phyloP scores from a whole-genome alignment of 2,113 vertebrate genomes.

The Rhagologus leucostigma region DNA sequence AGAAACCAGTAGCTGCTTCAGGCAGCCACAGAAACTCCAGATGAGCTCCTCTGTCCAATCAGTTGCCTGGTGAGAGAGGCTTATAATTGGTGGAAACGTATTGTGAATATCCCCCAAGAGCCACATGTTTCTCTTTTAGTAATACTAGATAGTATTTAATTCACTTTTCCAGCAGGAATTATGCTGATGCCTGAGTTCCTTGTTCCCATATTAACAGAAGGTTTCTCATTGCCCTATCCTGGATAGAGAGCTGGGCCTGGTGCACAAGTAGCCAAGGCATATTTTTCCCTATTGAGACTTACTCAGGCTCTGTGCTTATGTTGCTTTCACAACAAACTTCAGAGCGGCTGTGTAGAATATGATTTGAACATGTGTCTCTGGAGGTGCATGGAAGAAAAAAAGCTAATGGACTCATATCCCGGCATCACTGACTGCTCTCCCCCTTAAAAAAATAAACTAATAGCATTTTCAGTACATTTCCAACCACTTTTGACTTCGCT shows the following conservation, averaged over 20 bases:
- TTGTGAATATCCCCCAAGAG: not conserved
- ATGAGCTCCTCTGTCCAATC: not conserved
- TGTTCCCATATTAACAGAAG: rapidly evolving
- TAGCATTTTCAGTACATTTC: constrained; percentile 4
- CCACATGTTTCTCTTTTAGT: not conserved
- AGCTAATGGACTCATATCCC: not conserved
- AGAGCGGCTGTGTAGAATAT: not conserved
- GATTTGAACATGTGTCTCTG: not conserved
- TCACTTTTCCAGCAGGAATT: not conserved
- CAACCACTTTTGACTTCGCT: not conserved
- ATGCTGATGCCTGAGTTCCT: not conserved
- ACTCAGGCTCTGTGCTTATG: not conserved
- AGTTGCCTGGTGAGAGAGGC: not conserved
- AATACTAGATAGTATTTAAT: not conserved
- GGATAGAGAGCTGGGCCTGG: not conserved
- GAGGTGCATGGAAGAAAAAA: not conserved
- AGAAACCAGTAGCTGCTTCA: not conserved
- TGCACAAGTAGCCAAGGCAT: not conserved
- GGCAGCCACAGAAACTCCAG: not conserved
- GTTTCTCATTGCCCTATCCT: not conserved
- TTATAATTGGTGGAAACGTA: not conserved
- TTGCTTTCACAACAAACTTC: not conserved
- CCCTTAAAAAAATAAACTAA: not conserved
- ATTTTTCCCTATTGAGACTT: not conserved
- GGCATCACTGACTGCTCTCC: not conserved